phyloP scores from a whole-genome alignment of 2,888 invertebrate genomes.

The Arge pagana region DNA sequence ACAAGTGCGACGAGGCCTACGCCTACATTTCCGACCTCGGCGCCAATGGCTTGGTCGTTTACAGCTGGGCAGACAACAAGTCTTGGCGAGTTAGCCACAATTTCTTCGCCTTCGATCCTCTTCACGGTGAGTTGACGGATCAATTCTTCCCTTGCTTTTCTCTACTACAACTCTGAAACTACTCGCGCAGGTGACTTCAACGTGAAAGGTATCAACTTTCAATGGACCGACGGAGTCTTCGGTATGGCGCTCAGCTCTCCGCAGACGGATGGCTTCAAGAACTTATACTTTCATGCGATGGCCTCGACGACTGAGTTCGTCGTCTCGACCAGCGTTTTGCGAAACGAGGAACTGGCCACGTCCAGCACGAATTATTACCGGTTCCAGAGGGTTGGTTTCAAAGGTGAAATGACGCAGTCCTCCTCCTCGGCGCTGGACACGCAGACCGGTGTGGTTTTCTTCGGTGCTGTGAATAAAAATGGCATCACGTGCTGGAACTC shows the following conservation, averaged over 20 bases:
- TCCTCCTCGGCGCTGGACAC: conserved; percentile 75
- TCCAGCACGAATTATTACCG: conserved; percentile 70
- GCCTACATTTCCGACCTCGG: conserved; percentile 81
- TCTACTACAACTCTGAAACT: conserved; percentile 7
- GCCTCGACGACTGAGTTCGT: conserved; percentile 80
- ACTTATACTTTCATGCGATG: conserved; percentile 82
- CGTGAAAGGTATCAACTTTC: conserved; percentile 79
- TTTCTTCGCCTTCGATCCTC: conserved; percentile 83
- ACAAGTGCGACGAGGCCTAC: conserved; percentile 75
- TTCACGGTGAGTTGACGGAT: conserved; percentile 51
- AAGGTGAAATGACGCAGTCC: conserved; percentile 74
- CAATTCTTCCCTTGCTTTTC: not conserved
- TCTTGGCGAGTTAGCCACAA: conserved; percentile 82
- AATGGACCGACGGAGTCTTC: conserved; percentile 85
- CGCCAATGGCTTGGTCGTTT: conserved; percentile 77
- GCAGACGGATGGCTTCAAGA: conserved; percentile 64
- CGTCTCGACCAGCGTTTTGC: conserved; percentile 74
- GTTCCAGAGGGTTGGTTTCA: conserved; percentile 72
- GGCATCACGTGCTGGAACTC: conserved; percentile 84
- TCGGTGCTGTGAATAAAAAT: conserved; percentile 76
- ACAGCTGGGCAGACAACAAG: conserved; percentile 72
- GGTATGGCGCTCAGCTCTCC: conserved; percentile 70
- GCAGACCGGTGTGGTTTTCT: conserved; percentile 72
- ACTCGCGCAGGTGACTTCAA: conserved; percentile 69
- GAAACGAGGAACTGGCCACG: conserved; percentile 73